These are phyloP conservation scores for Peromyscus aztecus DNA, from an alignment of 2,797 vertebrate genomes.

Conservation along the genomic window DNA sequence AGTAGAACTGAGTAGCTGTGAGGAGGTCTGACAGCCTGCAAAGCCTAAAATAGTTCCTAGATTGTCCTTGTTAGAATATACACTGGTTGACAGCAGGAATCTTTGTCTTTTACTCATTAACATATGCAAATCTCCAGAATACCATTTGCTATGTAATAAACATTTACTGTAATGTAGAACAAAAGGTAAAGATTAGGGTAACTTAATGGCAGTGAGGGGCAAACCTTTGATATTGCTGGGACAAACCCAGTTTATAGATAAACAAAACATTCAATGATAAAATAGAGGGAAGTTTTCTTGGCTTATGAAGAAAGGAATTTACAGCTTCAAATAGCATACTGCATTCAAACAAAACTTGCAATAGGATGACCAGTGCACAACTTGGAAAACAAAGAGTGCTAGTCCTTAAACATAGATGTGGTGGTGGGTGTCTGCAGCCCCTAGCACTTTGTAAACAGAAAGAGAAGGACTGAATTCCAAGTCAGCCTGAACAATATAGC, in stretches of 20 bases:
- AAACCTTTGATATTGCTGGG: constrained; percentile 6
- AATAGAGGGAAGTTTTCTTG: background rate
- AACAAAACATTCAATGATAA: background rate
- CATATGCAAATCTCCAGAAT: background rate
- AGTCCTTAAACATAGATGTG: background rate
- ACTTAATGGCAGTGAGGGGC: background rate
- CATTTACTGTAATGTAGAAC: background rate
- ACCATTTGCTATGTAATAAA: background rate
- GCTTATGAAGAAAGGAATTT: constrained; percentile 29
- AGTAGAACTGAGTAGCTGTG: background rate
- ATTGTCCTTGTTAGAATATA: background rate
- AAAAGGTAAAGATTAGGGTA: background rate
- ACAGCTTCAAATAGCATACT: background rate
- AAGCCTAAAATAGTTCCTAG: background rate
- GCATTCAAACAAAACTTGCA: constrained; percentile 1
- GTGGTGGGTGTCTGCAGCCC: background rate
- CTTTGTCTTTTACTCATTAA: background rate
- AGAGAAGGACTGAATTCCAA: background rate
- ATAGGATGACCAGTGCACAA: background rate
- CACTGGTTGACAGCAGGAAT: background rate
- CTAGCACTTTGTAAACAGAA: too few relatives aligned
- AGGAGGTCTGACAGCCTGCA: background rate
- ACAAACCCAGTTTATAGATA: background rate
- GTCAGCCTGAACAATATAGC: background rate
- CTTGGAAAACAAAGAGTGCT: background rate